Conservation (phyloP, 2,797 vertebrate genomes). For the Myotis vivesi region DNA sequence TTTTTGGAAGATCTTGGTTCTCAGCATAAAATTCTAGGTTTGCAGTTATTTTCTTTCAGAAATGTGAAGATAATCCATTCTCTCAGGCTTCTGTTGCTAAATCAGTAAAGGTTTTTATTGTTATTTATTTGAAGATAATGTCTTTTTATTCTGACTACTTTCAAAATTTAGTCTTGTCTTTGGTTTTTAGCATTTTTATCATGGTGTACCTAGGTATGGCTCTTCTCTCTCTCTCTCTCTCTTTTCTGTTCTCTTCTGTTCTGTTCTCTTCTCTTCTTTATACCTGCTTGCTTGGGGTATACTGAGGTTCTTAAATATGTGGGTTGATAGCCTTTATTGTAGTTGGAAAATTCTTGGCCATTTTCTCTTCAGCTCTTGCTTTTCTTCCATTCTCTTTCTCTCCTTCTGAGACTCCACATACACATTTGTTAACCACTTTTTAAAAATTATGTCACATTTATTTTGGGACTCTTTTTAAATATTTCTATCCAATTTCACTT, state of each 20-base stretch:
- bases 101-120: neutral
- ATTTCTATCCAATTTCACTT: neutral
- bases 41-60: neutral
- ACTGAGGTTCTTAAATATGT: neutral
- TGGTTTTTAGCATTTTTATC: slow-evolving; percentile 23
- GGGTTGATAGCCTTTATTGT: neutral
- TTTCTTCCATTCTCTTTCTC: neutral
- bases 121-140: neutral
- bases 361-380: neutral
- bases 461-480: neutral
- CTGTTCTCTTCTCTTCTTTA: neutral
- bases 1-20: neutral
- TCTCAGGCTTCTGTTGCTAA: neutral
- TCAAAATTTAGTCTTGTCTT: neutral
- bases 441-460: neutral
- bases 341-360: neutral
- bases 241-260: no score
- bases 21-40: neutral
- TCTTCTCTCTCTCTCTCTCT: no score
- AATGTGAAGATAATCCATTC: neutral
- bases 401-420: neutral
- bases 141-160: neutral
- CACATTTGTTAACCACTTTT: neutral
- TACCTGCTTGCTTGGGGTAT: neutral
- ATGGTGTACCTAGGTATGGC: neutral